Evolutionary conservation across 2,113 vertebrate species (phyloP).

Genomic region (Pogonocichla stellata): DNA sequence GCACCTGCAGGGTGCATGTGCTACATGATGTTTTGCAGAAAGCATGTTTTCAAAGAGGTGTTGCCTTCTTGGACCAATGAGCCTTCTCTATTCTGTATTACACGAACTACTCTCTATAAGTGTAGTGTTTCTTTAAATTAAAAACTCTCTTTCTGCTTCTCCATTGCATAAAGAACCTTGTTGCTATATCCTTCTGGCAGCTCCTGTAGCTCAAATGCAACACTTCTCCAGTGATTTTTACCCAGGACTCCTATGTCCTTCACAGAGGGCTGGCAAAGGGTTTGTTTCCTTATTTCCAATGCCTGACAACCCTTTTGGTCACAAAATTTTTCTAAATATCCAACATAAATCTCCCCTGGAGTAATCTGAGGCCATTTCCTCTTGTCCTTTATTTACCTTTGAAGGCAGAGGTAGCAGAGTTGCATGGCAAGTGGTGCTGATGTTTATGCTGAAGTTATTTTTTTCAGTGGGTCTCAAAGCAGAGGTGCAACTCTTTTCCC

Average conservation of each 20-base stretch:
- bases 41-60: no score
- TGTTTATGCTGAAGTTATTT: neutral
- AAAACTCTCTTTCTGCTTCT: no score
- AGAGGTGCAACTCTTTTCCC: neutral
- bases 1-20: no score
- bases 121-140: no score
- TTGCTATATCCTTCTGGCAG: no score
- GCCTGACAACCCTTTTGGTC: neutral
- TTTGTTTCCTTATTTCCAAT: neutral
- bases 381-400: neutral
- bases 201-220: neutral
- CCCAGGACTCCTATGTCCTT: neutral
- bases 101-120: no score
- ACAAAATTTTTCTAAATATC: neutral
- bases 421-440: neutral
- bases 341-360: neutral
- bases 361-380: neutral
- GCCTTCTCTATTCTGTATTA: no score
- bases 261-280: neutral
- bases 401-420: neutral
- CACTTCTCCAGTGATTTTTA: neutral
- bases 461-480: neutral
- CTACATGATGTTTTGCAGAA: no score
- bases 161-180: no score
- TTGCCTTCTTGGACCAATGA: no score